Base-by-base conservation (phyloP, 2,888 invertebrate species). In the Parnassius orleans region DNA sequence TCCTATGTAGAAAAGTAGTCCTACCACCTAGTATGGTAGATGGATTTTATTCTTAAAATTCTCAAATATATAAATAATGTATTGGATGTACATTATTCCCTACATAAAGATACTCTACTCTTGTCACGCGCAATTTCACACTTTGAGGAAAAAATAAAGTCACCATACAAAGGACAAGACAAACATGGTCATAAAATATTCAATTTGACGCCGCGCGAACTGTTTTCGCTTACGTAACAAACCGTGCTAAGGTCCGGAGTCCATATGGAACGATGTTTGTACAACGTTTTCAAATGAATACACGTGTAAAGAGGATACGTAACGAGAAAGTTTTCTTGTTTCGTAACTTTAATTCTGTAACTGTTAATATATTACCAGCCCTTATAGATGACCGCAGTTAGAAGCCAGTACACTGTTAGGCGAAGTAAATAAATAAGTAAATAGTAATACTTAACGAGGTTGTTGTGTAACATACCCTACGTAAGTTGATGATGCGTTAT, bases 121-220 rank as follows among this genome's bases (percentile, higher is more conserved):
- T 51, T 57, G 42, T 42, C 19, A 51, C 43, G 53, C 53, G 47
- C 47, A 47, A 53, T 60, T 53, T 53, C 41, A 47, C 60, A 60
- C 46, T 53, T 53, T 42, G 53, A 47, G 7, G 5, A 59, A 46
- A 60, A 57, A 48, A 46, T 15, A 24, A 41, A 53, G 14, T 46
- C 53, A 53, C 33, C 33, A 44, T 46, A 53, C 53, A 47, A 47
- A 53, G 53, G 41, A 60, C 53, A 60, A 46, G 41, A 33, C 47
- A 19, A 60, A 60, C 47, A 53, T 46, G 2, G 10, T 19, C 42
- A 60, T 60, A 60, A 60, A 60, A 60, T 53, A 60, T 60, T 60
- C 60, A 60, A 53, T 42, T 7, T 48, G 7, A 53, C 53, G 60
- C 15, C 60, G 60, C 15, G 53, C 41, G 47, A 60, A 60, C 53